Base-by-base conservation (phyloP, 53 echinoderm and acorn worm species). In the Apostichopus leukothele region DNA sequence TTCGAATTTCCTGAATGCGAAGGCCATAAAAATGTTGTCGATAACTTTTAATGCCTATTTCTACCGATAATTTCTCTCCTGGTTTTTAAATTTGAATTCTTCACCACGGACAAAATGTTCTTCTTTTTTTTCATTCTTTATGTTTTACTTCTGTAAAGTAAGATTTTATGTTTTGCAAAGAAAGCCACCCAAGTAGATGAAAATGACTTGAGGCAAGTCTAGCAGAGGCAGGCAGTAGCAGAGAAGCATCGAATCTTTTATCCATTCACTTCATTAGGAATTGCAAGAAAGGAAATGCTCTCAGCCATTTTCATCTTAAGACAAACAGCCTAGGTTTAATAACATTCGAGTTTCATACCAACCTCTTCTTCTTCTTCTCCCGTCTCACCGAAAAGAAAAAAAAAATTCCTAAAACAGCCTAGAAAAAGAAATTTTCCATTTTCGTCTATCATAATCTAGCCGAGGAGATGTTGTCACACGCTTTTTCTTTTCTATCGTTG, bases 131-230 rank as follows among this genome's bases (percentile, higher is more conserved):
- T 25, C 1, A 1, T 25, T 25, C 1, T 25, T 25, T 1, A 25
- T 61, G 10, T 61, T 7, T 6, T 61, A 61, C 63, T 61, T 61
- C 63, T 61, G 10, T 61, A 3, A 7, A 5, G 63, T 10, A 10
- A 61, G 9, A 10, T 61, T 61, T 14, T 5, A 61, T 61, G 63
- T 61, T 61, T 61, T 78, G 79, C 50, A 78, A 78, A 78, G 51
- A 53, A 78, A 78, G 53, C 39, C 27, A 19, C 26, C 51, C 51
- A 78, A 52, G 50, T 78, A n/a, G 79, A 51, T 50, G n/a, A 7
- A 7, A 12, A 53, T 52, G 79, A 78, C 79, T 78, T 50, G 79
- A 78, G 79, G 79, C 53, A 78, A 78, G 79, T 78, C 79, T 78
- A 78, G n/a, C 27, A n/a, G 79, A 53, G 51, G n/a, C 10, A 61